Base-by-base conservation (phyloP, 1,140 invertebrate genomes). In the Drosophila malerkotliana region DNA sequence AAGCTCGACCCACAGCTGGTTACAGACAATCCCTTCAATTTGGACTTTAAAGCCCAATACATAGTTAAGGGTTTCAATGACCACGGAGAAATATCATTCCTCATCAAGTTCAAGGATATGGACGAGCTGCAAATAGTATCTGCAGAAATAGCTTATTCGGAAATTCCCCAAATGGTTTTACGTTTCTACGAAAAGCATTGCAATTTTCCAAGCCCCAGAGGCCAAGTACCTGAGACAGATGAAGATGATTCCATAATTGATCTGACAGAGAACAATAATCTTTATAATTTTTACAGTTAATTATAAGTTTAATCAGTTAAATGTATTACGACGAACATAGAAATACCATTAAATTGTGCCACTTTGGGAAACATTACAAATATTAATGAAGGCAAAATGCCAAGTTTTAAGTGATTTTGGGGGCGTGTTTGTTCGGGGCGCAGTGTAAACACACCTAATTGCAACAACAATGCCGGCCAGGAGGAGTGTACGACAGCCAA, bases 401-500 rank as follows among this genome's bases (percentile, higher is more conserved):
- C 66, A 69, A 56, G 37, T 69, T 69, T 72, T 72, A 72, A 72
- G 68, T 72, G 61, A 75, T 75, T 76, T 75, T 41, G 28, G 28
- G 61, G 41, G 34, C 45, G 18, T 74, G 59, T 75, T 72, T 57
- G 60, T 7, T 32, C 37, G 34, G 30, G n/a, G 26, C 47, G 53
- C 54, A 49, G 48, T 49, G 72, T 51, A 75, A 75, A 75, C 73
- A 76, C 24, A 39, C 44, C 72, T 76, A 76, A 76, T 76, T 76
- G 73, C 73, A 76, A 68, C 72, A 76, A 76, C 72, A 76, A 47
- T 44, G 63, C 15, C 51, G 24, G 47, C 57, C 41, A 30, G 12
- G 41, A 52, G 24, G 47, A 64, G 67, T 75, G 49, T 76, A 32
- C 72, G 44, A 60, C 72, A 68, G 7, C 44, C 62, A 60, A 61